Evolutionary conservation across 2,113 vertebrate genomes (phyloP), one percentile per base, ranked within the genome.

Genomic region (Taxidea taxus): DNA sequence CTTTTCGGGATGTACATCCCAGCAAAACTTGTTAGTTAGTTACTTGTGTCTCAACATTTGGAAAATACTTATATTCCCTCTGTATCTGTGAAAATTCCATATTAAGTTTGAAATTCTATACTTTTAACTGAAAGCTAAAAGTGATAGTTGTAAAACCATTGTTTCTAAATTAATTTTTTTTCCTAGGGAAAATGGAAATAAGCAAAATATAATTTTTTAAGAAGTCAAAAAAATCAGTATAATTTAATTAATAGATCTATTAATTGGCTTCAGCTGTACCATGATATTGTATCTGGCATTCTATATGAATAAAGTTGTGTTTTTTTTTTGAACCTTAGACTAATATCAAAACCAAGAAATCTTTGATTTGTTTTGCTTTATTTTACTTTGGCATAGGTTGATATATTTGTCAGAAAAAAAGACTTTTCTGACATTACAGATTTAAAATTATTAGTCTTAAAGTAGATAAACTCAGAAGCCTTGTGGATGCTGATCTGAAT

Each of bases 181-280:
- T 95, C 97, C 94, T 97, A 97, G 95, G 97, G 98, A 95, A 98
- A 96, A 98, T 98, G 99, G 99, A 99, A 99, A 99, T 99, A 99
- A 99, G 98, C 98, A 99, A 99, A 98, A 99, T 99, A 99, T 98
- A 98, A 99, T 99, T 99, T 98, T 98, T 98, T 98, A 99, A 98
- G 98, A 98, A 81, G 98, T 98, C 96, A 20, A 97, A 97, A 97
- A 97, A 97, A 68, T 77, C 49, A 25, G 89, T 97, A 97, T 97
- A 89, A 89, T 93, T 98, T 98, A 97, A 97, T 93, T 88, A 42
- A 80, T 96, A 97, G 90, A 72, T 97, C 83, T 94, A 97, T 97
- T 97, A n/a, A 98, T 98, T 98, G 98, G 97, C 91, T 98, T 98
- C 98, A 98, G 97, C 85, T 94, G 88, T 97, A 98, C 97, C 97